Percentiles rank a stretch among this genome's conserved stretches.
These are phyloP conservation scores for Nasonia giraulti DNA, from an alignment of 1,140 invertebrate species.

Conservation along the genomic window DNA sequence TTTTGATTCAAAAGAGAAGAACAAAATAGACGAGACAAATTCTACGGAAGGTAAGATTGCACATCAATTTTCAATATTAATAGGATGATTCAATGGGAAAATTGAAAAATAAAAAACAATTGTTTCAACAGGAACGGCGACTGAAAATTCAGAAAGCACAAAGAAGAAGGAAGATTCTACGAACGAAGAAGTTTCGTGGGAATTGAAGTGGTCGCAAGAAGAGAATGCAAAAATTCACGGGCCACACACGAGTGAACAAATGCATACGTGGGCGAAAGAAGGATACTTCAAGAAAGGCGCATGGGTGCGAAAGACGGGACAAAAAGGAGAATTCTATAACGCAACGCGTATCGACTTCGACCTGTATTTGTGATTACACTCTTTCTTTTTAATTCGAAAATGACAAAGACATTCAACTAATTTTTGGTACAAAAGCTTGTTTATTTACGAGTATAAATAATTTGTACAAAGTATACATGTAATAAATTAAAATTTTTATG, in stretches of 20 bases:
- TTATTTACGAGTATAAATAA: slow-evolving; percentile 9
- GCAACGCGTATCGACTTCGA: slow-evolving; percentile 96
- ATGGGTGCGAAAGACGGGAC: slow-evolving; percentile 87
- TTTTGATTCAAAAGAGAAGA: slow-evolving; percentile 86
- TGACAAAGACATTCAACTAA: neutral
- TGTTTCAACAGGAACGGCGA: slow-evolving; percentile 39
- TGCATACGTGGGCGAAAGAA: slow-evolving; percentile 90
- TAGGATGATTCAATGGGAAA: neutral
- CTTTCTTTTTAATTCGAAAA: neutral
- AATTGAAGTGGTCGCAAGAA: slow-evolving; percentile 91
- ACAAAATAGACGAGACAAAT: slow-evolving; percentile 69
- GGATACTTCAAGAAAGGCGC: slow-evolving; percentile 91
- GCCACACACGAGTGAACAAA: slow-evolving; percentile 88
- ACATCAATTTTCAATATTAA: slow-evolving; percentile 18
- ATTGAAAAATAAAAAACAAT: neutral
- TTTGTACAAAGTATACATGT: neutral
- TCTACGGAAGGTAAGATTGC: slow-evolving; percentile 43
- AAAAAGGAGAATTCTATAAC: slow-evolving; percentile 86
- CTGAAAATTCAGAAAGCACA: slow-evolving; percentile 48
- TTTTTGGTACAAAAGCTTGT: neutral
- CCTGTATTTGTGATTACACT: slow-evolving; percentile 78
- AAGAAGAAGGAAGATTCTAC: slow-evolving; percentile 60
- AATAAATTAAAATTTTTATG: slow-evolving; percentile 1
- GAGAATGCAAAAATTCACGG: slow-evolving; percentile 87
- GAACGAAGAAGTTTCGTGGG: slow-evolving; percentile 84